Conservation (phyloP, 2,797 vertebrate genomes). For the Rhabdomys pumilio region DNA sequence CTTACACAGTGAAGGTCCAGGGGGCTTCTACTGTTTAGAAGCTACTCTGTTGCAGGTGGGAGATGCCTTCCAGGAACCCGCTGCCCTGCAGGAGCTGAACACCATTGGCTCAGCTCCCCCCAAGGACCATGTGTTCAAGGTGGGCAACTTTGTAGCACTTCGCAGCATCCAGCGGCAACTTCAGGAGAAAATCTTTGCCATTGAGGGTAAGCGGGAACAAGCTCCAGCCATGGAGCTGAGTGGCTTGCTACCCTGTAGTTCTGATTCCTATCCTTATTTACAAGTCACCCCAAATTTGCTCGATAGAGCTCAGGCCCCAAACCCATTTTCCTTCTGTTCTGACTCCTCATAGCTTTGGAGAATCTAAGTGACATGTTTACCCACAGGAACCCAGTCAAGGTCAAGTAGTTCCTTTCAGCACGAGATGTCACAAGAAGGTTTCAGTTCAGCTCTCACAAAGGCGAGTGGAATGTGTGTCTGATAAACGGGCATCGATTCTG, state of each 20-base stretch:
- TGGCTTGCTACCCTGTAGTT: fast-evolving
- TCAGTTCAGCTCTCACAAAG: conserved; percentile 80
- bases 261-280: not conserved
- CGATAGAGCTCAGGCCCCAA: not conserved
- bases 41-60: conserved; percentile 82
- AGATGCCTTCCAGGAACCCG: not conserved
- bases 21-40: not conserved
- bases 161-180: conserved; percentile 83
- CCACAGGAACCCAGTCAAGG: conserved; percentile 77
- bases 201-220: conserved; percentile 82
- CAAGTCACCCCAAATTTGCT: not conserved
- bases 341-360: not conserved
- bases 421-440: conserved; percentile 88
- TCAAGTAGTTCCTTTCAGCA: conserved; percentile 84
- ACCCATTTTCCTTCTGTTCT: not conserved
- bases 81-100: conserved; percentile 61
- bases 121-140: conserved; percentile 80
- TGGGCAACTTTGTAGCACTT: conserved; percentile 83
- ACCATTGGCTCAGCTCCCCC: conserved; percentile 74
- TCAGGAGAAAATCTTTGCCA: conserved; percentile 87
- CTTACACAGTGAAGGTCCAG: not conserved
- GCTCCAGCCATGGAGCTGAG: not conserved
- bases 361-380: not conserved
- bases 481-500: not conserved
- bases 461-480: conserved; percentile 53